Percentiles rank a stretch among this genome's conserved stretches.
Evolutionary conservation across 2,113 vertebrate genomes (phyloP).

Genomic region (Callipepla squamata): DNA sequence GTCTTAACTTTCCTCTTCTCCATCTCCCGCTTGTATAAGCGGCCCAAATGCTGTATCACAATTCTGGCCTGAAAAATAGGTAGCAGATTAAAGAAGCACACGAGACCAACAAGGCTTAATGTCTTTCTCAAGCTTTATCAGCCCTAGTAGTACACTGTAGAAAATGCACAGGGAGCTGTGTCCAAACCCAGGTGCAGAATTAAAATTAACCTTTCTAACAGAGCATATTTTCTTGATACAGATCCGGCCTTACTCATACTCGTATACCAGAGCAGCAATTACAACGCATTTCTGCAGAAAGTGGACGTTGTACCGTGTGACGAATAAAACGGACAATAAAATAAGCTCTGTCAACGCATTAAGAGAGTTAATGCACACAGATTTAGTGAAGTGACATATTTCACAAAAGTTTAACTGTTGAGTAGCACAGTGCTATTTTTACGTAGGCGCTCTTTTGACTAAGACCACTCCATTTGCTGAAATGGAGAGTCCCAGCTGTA

Average conservation of each 20-base stretch:
- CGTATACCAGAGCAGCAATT: neutral
- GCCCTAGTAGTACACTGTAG: neutral
- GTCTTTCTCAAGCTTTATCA: constrained; percentile 12
- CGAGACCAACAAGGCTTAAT: constrained; percentile 5
- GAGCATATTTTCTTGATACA: neutral
- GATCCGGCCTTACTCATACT: neutral
- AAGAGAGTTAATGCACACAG: neutral
- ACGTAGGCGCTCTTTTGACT: neutral
- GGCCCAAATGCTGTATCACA: neutral
- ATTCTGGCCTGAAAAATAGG: neutral
- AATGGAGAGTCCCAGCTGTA: constrained; percentile 28
- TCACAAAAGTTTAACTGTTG: neutral
- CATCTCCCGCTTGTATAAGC: neutral
- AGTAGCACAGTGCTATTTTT: neutral
- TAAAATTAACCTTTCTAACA: neutral
- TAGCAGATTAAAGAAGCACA: neutral
- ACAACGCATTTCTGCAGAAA: neutral
- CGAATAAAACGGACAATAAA: neutral
- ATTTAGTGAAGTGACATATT: neutral
- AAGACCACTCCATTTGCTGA: neutral
- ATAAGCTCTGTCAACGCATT: neutral
- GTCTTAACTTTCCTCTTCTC: constrained; percentile 12
- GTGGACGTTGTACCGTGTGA: neutral
- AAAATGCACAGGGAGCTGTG: neutral
- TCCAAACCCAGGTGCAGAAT: neutral